These are phyloP conservation scores for Leucosticte australis DNA, from an alignment of 2,113 vertebrate species.

Conservation along the genomic window DNA sequence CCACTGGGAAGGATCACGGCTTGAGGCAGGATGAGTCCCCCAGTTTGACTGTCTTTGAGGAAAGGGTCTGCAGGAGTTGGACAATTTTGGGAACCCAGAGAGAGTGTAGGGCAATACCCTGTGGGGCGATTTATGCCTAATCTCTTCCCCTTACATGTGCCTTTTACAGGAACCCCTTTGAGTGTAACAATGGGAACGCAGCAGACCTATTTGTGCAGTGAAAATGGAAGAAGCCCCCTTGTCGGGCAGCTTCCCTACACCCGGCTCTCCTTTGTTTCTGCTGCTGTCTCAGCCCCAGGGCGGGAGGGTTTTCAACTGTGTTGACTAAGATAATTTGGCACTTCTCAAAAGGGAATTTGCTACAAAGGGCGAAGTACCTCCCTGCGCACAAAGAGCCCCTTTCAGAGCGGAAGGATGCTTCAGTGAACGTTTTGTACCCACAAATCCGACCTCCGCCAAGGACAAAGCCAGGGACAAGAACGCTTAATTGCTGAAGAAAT, in stretches of 20 bases:
- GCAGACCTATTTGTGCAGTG: slow-evolving; percentile 44
- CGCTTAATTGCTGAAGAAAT: slow-evolving; percentile 69
- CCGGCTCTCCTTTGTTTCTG: slow-evolving; percentile 38
- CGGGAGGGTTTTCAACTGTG: slow-evolving; percentile 43
- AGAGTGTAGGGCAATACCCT: background rate
- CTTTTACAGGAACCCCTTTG: slow-evolving; percentile 53
- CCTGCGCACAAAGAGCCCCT: slow-evolving; percentile 51
- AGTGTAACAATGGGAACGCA: background rate
- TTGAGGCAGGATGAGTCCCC: background rate
- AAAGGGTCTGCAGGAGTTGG: background rate
- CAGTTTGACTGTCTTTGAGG: background rate
- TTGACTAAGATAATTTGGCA: slow-evolving; percentile 69
- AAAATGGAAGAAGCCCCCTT: slow-evolving; percentile 46
- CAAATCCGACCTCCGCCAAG: slow-evolving; percentile 53
- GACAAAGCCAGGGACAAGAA: slow-evolving; percentile 70
- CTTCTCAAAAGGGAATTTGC: slow-evolving; percentile 63
- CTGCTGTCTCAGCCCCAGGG: slow-evolving; percentile 38
- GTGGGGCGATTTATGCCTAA: background rate
- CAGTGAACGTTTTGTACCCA: slow-evolving; percentile 57
- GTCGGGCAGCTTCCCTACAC: slow-evolving; percentile 29
- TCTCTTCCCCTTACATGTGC: slow-evolving; percentile 33
- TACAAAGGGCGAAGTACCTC: slow-evolving; percentile 56
- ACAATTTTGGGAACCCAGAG: background rate
- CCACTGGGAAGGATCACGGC: accelerated
- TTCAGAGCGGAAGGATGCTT: slow-evolving; percentile 65